Evolutionary conservation across 2,888 invertebrate genomes (phyloP), one percentile per base, ranked within the genome.

Genomic region (Drosophila kuntzei): DNA sequence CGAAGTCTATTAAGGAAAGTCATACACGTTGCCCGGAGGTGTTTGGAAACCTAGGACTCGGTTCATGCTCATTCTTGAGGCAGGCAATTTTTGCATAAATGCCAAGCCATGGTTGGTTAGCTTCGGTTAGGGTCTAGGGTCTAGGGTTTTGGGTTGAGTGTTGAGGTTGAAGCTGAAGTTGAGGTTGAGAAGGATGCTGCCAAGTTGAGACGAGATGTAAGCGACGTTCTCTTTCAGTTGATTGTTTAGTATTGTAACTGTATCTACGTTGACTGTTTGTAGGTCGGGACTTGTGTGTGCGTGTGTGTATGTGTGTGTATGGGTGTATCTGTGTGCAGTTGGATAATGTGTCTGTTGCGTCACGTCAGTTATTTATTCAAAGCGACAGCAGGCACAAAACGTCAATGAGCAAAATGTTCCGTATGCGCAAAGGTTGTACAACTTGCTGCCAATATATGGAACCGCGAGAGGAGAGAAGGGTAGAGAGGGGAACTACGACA

Each of bases 301-400:
- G 7, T 39, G 7, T 44, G 22, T 39, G 25, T 58, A 18, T 60
- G 16, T 44, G 11, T 22, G 41, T 39, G 34, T 60, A 18, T 27
- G 25, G 54, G 41, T 36, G 44, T 70, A 47, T 59, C n/a, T 67
- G 50, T 63, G 58, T 61, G 62, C 60, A 50, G 62, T 44, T 55
- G 75, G 74, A 54, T 78, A 84, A 84, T 84, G 87, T 84, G 87
- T 87, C 87, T 80, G 83, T 80, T 75, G 77, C 85, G 77, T 73
- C 79, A 79, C 84, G 89, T 86, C 82, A 86, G 81, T 89, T 84
- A 86, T 88, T 84, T 87, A 88, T 84, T 86, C 80, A 86, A 89
- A 84, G 72, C 74, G 89, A 90, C 90, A 90, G 88, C 70, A 88
- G 84, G 89, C 89, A 79, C 76, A 88, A 90, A 90, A 90, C 79